Percentiles rank a stretch among this genome's conserved stretches.
phyloP scores from a whole-genome alignment of 2,797 vertebrate genomes.

The Pseudochirops corinnae region DNA sequence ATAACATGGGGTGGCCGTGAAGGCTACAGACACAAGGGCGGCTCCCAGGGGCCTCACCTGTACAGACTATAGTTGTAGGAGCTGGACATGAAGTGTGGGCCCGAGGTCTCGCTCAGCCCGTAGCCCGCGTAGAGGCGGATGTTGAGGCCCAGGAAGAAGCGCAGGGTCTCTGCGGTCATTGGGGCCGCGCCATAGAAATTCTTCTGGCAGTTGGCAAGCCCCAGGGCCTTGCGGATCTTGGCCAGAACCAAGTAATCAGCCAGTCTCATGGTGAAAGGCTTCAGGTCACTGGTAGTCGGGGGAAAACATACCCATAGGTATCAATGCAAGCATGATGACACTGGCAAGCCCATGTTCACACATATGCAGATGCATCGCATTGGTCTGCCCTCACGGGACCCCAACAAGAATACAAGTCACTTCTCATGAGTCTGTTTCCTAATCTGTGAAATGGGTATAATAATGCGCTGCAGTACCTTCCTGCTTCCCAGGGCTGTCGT shows the following conservation, averaged over 20 bases:
- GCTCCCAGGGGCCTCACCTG: slow-evolving; percentile 82
- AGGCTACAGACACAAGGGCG: background rate
- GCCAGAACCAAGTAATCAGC: slow-evolving; percentile 90
- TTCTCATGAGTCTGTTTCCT: background rate
- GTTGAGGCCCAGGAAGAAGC: slow-evolving; percentile 92
- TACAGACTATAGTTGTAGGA: slow-evolving; percentile 86
- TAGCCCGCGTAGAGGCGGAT: slow-evolving; percentile 91
- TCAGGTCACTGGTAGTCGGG: slow-evolving; percentile 84
- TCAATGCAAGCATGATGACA: background rate
- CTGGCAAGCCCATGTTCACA: background rate
- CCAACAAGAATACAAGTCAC: background rate
- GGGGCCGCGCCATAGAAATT: slow-evolving; percentile 92
- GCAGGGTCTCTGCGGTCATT: slow-evolving; percentile 87
- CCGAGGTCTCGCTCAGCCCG: slow-evolving; percentile 93
- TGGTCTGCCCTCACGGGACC: background rate
- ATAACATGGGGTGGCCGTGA: background rate
- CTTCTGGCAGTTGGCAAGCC: slow-evolving; percentile 90
- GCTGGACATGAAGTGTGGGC: slow-evolving; percentile 92
- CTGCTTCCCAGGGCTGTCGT: background rate
- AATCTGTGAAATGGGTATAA: background rate
- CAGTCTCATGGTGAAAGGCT: slow-evolving; percentile 87
- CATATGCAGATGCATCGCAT: background rate
- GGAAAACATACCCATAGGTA: background rate
- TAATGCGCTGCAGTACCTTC: background rate
- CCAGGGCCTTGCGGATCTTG: slow-evolving; percentile 89